Percentiles rank a stretch among this genome's conserved stretches.
Conservation (phyloP, 2,113 vertebrate species). For the Naja naja region DNA sequence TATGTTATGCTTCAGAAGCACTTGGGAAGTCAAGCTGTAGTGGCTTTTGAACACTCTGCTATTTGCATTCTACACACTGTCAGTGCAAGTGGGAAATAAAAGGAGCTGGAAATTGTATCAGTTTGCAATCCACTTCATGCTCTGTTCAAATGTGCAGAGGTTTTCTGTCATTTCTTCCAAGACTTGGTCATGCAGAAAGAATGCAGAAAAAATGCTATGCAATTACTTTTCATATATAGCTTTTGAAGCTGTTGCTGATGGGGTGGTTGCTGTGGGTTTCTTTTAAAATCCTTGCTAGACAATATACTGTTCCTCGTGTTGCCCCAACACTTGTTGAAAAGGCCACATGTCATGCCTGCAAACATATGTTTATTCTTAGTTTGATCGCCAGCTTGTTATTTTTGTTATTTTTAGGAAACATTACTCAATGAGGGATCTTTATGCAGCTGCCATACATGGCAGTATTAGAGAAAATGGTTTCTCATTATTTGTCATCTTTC, state of each 20-base stretch:
- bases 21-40: slow-evolving; percentile 14
- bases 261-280: background rate
- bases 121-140: slow-evolving; percentile 1
- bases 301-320: background rate
- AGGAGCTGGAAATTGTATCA: slow-evolving; percentile 12
- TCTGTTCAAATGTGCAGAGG: background rate
- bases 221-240: background rate
- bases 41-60: slow-evolving; percentile 6
- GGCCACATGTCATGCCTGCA: background rate
- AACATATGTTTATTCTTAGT: background rate
- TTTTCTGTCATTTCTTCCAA: background rate
- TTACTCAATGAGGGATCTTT: background rate
- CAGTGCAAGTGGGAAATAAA: slow-evolving; percentile 26
- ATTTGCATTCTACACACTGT: slow-evolving; percentile 19
- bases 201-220: background rate
- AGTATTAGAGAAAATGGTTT: background rate
- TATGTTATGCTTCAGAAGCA: slow-evolving; percentile 15
- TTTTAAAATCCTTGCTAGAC: background rate
- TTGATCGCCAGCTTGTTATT: background rate
- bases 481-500: background rate
- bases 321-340: background rate
- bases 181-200: background rate
- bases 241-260: background rate
- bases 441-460: background rate
- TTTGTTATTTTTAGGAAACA: background rate